Evolutionary conservation across 2,113 vertebrate species (phyloP).

Genomic region (Ibidorhyncha struthersii): DNA sequence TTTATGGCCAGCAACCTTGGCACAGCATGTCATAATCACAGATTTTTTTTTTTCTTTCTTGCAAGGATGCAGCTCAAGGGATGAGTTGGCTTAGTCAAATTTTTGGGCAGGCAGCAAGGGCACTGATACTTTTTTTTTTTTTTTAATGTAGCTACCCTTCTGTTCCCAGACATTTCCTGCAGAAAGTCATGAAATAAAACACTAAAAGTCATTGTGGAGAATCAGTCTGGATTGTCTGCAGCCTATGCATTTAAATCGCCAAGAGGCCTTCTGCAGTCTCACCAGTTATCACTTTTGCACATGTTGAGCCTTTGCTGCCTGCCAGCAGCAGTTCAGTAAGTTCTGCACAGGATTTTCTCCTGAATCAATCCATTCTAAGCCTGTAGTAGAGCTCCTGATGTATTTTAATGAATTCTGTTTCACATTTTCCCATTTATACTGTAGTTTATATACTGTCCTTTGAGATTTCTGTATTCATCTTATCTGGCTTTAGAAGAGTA

Average conservation of each 20-base stretch:
- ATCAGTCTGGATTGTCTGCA: conserved; percentile 4
- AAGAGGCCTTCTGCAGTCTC: conserved; percentile 42
- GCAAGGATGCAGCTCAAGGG: neutral
- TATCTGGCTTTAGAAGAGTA: conserved; percentile 41
- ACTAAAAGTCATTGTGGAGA: neutral
- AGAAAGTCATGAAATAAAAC: conserved; percentile 17
- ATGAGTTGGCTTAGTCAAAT: neutral
- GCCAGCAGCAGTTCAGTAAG: conserved; percentile 53
- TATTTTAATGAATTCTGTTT: conserved; percentile 58
- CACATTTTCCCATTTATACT: conserved; percentile 55
- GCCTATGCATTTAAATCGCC: conserved; percentile 41
- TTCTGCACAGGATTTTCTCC: conserved; percentile 59
- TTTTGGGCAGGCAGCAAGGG: neutral
- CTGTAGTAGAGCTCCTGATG: conserved; percentile 30
- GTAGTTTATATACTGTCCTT: conserved; percentile 47
- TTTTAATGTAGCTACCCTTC: neutral
- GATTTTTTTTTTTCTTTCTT: neutral
- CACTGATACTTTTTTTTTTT: neutral
- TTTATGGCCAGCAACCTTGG: neutral
- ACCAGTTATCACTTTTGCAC: conserved; percentile 56
- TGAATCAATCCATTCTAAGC: conserved; percentile 43
- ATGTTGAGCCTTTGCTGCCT: conserved; percentile 49
- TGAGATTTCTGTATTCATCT: conserved; percentile 62
- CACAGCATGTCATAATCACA: neutral
- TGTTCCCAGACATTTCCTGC: neutral